Evolutionary conservation across 2,888 invertebrate genomes (phyloP).

Genomic region (Endotricha flammealis): DNA sequence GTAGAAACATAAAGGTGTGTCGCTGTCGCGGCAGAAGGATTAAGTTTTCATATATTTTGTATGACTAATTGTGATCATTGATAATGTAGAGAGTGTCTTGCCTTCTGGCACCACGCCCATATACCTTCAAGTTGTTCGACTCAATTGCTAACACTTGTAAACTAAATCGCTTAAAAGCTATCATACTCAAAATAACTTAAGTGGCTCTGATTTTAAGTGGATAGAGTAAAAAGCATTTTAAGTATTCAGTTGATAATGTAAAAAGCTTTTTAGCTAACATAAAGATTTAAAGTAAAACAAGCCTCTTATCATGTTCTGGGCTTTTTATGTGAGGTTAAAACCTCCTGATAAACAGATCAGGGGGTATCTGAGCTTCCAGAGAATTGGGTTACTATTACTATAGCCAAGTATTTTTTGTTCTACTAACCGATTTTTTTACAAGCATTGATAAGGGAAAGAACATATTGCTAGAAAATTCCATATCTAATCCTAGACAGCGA

Average conservation of each 20-base stretch:
- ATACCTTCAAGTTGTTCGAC: conserved; percentile 30
- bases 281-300: conserved; percentile 4
- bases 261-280: conserved; percentile 4
- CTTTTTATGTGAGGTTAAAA: conserved; percentile 32
- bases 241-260: conserved; percentile 2
- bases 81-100: no score
- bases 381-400: conserved; percentile 61
- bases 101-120: no score
- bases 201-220: conserved; percentile 6
- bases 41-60: no score
- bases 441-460: conserved; percentile 29
- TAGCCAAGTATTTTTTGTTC: conserved; percentile 56
- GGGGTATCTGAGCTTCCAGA: conserved; percentile 55
- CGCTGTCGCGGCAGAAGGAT: no score
- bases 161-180: conserved; percentile 11
- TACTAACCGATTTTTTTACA: conserved; percentile 56
- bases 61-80: no score
- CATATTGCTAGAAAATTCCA: no score
- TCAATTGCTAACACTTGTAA: conserved; percentile 30
- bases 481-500: no score
- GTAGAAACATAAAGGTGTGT: no score
- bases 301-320: conserved; percentile 27
- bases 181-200: conserved; percentile 11
- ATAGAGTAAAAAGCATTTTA: neutral
- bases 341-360: conserved; percentile 54